phyloP scores from a whole-genome alignment of 2,797 vertebrate genomes.

The Morelia viridis region DNA sequence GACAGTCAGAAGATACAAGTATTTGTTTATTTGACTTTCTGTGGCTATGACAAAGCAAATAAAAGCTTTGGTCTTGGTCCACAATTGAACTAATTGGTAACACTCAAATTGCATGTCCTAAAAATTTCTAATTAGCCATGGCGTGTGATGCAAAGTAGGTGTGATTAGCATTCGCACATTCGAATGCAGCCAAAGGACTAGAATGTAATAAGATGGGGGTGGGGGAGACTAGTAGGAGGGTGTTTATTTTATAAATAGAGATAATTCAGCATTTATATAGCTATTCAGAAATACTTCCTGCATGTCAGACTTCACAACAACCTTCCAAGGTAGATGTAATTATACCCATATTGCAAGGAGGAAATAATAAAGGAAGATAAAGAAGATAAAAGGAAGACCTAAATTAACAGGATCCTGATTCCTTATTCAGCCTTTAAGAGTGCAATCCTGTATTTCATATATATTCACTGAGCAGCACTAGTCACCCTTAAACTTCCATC shows the following conservation, averaged over 20 bases:
- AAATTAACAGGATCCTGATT: not conserved
- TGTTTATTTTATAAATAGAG: rapidly evolving
- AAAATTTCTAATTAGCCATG: conserved; percentile 62
- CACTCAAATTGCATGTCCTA: conserved; percentile 55
- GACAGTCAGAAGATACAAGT: conserved; percentile 47
- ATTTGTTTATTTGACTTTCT: conserved; percentile 66
- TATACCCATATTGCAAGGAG: not conserved
- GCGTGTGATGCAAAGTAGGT: conserved; percentile 48
- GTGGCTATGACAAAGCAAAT: conserved; percentile 61
- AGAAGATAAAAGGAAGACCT: not conserved
- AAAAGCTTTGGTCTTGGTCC: conserved; percentile 62
- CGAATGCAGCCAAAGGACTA: conserved; percentile 29
- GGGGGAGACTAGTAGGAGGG: conserved; percentile 2
- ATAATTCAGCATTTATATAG: not conserved
- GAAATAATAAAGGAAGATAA: too few species aligned
- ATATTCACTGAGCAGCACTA: not conserved
- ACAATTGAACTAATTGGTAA: conserved; percentile 64
- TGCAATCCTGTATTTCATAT: not conserved
- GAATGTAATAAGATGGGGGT: not conserved
- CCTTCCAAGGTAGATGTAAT: not conserved
- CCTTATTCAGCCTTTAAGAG: not conserved
- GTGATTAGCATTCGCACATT: conserved; percentile 41
- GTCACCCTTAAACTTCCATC: not conserved
- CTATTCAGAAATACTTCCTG: not conserved
- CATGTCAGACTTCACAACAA: not conserved